These are phyloP conservation scores for Hydractinia symbiolongicarpus DNA, from an alignment of 30 jellyfish, hydroid and myxozoan species.

Conservation along the genomic window DNA sequence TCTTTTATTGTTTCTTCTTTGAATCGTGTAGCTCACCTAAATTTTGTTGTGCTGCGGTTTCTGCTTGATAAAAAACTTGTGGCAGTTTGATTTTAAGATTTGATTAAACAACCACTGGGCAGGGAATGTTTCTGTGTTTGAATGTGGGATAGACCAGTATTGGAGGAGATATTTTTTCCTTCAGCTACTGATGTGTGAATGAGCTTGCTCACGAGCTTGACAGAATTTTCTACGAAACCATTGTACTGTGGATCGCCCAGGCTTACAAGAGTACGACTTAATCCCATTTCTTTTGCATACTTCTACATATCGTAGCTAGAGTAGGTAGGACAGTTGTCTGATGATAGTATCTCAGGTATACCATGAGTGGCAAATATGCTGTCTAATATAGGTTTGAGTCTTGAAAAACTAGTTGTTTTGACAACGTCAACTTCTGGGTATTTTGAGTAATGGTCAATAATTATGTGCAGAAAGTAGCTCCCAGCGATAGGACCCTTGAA, in stretches of 20 bases:
- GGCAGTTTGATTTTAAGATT: not conserved
- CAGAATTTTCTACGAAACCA: not conserved
- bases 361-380: too few species aligned
- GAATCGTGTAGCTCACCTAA: not conserved
- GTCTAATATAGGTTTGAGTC: too few species aligned
- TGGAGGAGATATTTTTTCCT: slow-evolving; percentile 1
- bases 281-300: not conserved
- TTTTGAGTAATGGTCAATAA: too few species aligned
- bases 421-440: too few species aligned
- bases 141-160: not conserved
- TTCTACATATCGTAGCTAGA: not conserved
- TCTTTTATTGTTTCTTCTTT: not conserved
- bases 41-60: not conserved
- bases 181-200: not conserved
- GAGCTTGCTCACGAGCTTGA: not conserved
- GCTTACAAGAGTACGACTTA: not conserved
- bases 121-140: not conserved
- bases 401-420: too few species aligned
- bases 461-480: not conserved
- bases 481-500: not conserved
- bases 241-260: not conserved
- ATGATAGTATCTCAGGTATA: too few species aligned
- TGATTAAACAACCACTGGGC: not conserved
- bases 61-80: not conserved
- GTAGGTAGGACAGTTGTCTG: not conserved